Evolutionary conservation across 1,140 invertebrate species (phyloP), one percentile per base, ranked within the genome.

Genomic region (Zaprionus kolodkinae): DNA sequence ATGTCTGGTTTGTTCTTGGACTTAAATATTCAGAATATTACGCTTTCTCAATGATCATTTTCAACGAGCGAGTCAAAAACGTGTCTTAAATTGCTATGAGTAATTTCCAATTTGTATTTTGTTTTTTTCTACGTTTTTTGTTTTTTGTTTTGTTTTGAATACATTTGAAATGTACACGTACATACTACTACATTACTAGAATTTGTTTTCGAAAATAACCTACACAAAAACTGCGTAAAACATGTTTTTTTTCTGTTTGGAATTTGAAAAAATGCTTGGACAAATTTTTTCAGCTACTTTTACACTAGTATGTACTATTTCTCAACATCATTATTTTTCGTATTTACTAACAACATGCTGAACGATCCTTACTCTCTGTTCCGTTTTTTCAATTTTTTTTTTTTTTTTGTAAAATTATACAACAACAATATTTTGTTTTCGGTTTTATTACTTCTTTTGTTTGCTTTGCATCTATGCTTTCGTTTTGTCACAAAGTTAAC

Each of bases 91-190:
- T n/a, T 50, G 45, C 45, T 50, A 50, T 50, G 17, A 50, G 45
- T 50, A 50, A 50, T 50, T 25, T 50, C 3, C 45, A 11, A 15
- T 48, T 25, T 43, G 15, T 25, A 13, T 61, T 10, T 43, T 3
- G 5, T 33, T 17, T 2, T 45, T 45, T 21, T 61, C 43, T 61
- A 11, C n/a, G 5, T 5, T 48, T 15, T 54, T 17, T 48, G 4
- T 48, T 4, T 50, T 9, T 11, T 13, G 13, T 71, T 69, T 61
- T 52, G 7, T 30, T 72, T 75, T 67, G 68, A 77, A 83, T 81
- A 81, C 81, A 88, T 84, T 89, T 88, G 66, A 84, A 88, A 89
- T 89, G 84, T 85, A 65, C 76, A 67, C 52, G 43, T 72, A 50
- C 38, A 25, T 69, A 43, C 21, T 11, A 67, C 13, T 35, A 9